Conservation (phyloP, 2,888 invertebrate genomes). For the Phasia obesa region DNA sequence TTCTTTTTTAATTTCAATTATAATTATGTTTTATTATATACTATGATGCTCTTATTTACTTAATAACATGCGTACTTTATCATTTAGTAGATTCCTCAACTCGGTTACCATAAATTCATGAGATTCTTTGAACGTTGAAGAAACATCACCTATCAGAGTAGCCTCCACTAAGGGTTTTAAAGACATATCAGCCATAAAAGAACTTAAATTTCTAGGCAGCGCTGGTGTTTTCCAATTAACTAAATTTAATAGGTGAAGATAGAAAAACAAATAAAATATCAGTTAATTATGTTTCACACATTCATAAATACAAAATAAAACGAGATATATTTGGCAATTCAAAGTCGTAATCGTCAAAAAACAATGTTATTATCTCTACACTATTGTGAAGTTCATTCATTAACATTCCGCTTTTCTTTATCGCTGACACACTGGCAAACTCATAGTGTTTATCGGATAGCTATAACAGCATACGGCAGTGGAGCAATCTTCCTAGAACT, state of each 20-base stretch:
- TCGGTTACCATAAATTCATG: conserved; percentile 80
- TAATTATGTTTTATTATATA: conserved; percentile 27
- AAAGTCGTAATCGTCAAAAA: too few relatives aligned
- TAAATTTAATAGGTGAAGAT: conserved; percentile 61
- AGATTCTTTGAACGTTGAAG: conserved; percentile 80
- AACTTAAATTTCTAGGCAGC: conserved; percentile 78
- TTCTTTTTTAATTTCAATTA: conserved; percentile 19
- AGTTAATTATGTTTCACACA: too few relatives aligned
- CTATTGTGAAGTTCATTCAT: too few relatives aligned
- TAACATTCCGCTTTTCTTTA: too few relatives aligned
- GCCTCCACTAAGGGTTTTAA: conserved; percentile 81
- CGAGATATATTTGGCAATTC: too few relatives aligned
- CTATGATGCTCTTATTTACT: conserved; percentile 74
- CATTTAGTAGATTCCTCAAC: conserved; percentile 80
- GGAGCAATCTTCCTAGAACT: too few relatives aligned
- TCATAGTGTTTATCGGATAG: too few relatives aligned
- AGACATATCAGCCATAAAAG: conserved; percentile 82
- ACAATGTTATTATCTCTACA: too few relatives aligned
- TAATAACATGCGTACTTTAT: conserved; percentile 82
- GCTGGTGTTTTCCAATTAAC: conserved; percentile 80
- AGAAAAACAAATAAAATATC: too few relatives aligned
- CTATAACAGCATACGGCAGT: too few relatives aligned
- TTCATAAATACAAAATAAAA: too few relatives aligned
- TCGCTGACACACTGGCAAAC: too few relatives aligned
- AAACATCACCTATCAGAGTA: conserved; percentile 80